Percentiles rank a stretch among this genome's conserved stretches.
Evolutionary conservation across 2,888 invertebrate genomes (phyloP).

Genomic region (Drosophila histrio): DNA sequence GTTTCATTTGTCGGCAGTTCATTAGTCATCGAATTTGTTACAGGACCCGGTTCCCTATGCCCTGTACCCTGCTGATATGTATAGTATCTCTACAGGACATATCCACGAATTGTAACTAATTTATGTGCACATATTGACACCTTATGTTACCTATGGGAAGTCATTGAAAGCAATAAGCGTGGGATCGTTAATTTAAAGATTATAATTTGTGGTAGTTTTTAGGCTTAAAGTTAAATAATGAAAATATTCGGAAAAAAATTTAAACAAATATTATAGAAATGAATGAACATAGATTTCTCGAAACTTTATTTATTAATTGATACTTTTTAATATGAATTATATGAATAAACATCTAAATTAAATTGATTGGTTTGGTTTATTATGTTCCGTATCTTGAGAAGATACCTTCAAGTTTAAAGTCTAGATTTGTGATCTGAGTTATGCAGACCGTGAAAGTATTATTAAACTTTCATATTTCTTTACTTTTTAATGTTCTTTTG

Average conservation of each 20-base stretch:
- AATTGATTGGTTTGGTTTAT: too few species aligned
- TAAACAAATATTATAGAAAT: too few species aligned
- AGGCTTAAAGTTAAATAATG: background rate
- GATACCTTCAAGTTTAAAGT: too few species aligned
- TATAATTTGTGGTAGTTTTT: background rate
- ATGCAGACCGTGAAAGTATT: too few species aligned
- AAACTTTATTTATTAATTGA: too few species aligned
- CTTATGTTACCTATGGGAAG: slow-evolving; percentile 45
- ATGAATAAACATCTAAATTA: too few species aligned
- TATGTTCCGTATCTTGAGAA: too few species aligned
- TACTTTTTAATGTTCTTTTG: too few species aligned
- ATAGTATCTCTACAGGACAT: slow-evolving; percentile 3
- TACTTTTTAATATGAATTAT: too few species aligned
- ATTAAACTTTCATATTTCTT: too few species aligned
- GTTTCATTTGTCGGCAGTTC: slow-evolving; percentile 75
- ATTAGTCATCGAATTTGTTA: slow-evolving; percentile 63
- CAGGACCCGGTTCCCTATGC: slow-evolving; percentile 16
- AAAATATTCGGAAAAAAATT: background rate
- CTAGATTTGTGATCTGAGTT: too few species aligned
- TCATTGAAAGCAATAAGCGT: slow-evolving; percentile 2
- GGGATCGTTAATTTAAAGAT: slow-evolving; percentile 30
- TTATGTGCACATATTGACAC: slow-evolving; percentile 50
- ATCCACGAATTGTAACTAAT: slow-evolving; percentile 42
- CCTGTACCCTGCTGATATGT: background rate
- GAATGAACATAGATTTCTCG: too few species aligned